phyloP scores from a whole-genome alignment of 2,888 invertebrate species.

The Melangyna quadrimaculata region DNA sequence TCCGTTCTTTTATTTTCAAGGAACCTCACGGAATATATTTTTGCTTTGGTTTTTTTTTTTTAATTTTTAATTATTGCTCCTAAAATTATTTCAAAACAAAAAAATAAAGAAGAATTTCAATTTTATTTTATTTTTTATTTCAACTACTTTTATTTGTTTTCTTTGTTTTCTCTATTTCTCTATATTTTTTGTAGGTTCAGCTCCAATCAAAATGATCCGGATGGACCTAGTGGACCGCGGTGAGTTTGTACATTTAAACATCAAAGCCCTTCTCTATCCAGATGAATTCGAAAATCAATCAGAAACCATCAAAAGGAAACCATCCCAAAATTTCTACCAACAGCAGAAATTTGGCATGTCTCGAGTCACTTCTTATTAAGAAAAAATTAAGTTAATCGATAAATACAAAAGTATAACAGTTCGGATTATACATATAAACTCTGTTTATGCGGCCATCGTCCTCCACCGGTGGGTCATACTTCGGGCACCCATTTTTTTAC shows the following conservation, averaged over 20 bases:
- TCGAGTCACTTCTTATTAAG: no score
- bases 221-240: slow-evolving; percentile 78
- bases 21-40: not conserved
- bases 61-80: not conserved
- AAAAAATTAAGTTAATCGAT: no score
- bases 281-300: slow-evolving; percentile 18
- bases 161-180: slow-evolving; percentile 76
- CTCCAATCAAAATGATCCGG: slow-evolving; percentile 80
- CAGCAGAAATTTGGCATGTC: not conserved
- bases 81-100: not conserved
- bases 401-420: no score
- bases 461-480: no score
- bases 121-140: slow-evolving; percentile 60
- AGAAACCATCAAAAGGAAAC: not conserved
- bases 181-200: slow-evolving; percentile 79
- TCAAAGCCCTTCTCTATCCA: slow-evolving; percentile 20
- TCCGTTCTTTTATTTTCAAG: not conserved
- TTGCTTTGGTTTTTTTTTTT: not conserved
- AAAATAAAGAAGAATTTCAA: slow-evolving; percentile 48
- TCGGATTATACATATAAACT: no score
- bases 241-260: slow-evolving; percentile 75
- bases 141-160: slow-evolving; percentile 72
- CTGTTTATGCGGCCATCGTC: no score
- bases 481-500: no score
- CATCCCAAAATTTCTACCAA: not conserved